These are phyloP conservation scores for Lasioglossum marginatum DNA, from an alignment of 2,888 invertebrate species.

Conservation along the genomic window DNA sequence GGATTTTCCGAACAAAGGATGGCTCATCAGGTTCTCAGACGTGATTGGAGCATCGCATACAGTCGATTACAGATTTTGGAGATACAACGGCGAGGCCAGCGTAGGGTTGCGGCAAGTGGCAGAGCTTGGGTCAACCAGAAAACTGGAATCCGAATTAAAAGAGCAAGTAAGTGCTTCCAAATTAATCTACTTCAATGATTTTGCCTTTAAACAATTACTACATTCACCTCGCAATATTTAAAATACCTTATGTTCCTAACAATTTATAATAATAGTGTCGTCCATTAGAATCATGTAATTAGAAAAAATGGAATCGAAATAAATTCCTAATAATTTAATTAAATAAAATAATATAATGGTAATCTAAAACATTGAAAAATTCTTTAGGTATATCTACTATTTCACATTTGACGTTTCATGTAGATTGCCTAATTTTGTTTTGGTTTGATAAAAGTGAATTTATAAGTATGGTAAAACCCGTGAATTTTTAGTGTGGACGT, in stretches of 20 bases:
- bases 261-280: background rate
- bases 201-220: background rate
- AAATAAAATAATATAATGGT: no score
- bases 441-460: background rate
- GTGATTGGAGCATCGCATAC: slow-evolving; percentile 98
- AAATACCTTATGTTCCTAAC: background rate
- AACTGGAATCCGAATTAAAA: slow-evolving; percentile 95
- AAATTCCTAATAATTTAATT: no score
- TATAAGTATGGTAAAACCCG: background rate
- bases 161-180: slow-evolving; percentile 87
- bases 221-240: no score
- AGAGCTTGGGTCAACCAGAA: slow-evolving; percentile 95
- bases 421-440: background rate
- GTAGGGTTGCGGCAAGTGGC: slow-evolving; percentile 95
- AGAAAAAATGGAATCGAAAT: no score
- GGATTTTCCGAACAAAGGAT: slow-evolving; percentile 95
- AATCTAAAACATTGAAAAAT: no score
- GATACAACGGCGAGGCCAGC: slow-evolving; percentile 93
- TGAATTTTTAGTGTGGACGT: background rate
- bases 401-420: background rate
- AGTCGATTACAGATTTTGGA: slow-evolving; percentile 96
- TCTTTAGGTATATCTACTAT: background rate
- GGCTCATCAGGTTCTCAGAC: slow-evolving; percentile 98
- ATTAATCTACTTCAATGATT: background rate
- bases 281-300: background rate